phyloP scores from a whole-genome alignment of 2,113 vertebrate species.

The Regulus satrapa region DNA sequence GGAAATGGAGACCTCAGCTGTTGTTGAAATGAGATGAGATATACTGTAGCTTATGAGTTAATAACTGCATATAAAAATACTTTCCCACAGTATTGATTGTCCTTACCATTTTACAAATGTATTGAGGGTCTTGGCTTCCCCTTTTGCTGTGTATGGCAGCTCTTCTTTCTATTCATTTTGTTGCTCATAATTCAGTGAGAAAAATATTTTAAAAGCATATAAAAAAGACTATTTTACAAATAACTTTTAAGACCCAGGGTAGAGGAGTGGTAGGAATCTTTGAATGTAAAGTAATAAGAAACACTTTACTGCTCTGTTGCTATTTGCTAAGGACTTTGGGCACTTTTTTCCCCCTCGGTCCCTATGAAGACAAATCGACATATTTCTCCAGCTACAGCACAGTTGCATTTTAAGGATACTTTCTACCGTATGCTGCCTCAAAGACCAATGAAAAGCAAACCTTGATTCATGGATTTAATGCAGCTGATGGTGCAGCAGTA shows the following conservation, averaged over 20 bases:
- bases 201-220: slow-evolving; percentile 27
- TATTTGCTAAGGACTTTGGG: slow-evolving; percentile 39
- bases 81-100: slow-evolving; percentile 89
- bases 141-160: slow-evolving; percentile 35
- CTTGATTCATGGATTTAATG: slow-evolving; percentile 77
- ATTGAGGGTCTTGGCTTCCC: slow-evolving; percentile 70
- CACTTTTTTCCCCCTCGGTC: neutral
- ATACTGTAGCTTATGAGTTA: slow-evolving; percentile 99
- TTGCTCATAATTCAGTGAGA: slow-evolving; percentile 43
- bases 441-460: slow-evolving; percentile 74
- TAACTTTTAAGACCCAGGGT: neutral
- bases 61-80: slow-evolving; percentile 97
- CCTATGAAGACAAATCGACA: slow-evolving; percentile 79
- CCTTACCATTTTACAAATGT: slow-evolving; percentile 79
- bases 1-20: slow-evolving; percentile 87
- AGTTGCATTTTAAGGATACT: slow-evolving; percentile 71
- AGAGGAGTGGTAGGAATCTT: neutral
- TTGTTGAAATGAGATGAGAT: slow-evolving; percentile 94
- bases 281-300: slow-evolving; percentile 42
- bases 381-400: slow-evolving; percentile 72
- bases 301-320: slow-evolving; percentile 27
- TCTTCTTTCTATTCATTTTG: slow-evolving; percentile 41
- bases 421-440: slow-evolving; percentile 55
- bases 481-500: slow-evolving; percentile 70
- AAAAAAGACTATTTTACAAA: neutral